A percentile compares a stretch with the other conserved stretches of the same genome.
Evolutionary conservation across 2,113 vertebrate species (phyloP).

Genomic region (Paratilapia polleni): DNA sequence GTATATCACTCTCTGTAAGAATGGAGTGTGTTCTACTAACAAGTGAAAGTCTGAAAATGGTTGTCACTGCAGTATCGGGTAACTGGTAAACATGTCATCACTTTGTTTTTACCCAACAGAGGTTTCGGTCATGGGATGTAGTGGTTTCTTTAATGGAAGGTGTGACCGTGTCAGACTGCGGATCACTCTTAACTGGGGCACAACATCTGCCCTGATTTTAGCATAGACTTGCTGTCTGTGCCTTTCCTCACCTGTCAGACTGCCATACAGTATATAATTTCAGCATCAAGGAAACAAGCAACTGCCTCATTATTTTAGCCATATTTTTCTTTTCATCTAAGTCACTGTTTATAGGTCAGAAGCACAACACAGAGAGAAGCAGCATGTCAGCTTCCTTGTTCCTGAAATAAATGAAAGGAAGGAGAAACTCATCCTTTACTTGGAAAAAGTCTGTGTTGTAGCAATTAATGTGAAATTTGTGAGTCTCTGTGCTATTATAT

Average conservation of each 20-base stretch:
- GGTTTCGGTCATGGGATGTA: neutral
- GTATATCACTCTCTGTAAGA: rapidly evolving
- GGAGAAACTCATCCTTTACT: neutral
- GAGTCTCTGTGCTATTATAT: no score
- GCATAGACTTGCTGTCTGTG: neutral
- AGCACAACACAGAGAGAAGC: neutral
- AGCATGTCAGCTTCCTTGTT: neutral
- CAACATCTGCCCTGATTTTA: no score
- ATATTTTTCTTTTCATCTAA: no score
- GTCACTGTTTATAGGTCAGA: no score
- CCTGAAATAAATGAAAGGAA: neutral
- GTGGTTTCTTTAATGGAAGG: no score
- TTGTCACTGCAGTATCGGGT: neutral
- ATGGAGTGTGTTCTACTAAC: neutral
- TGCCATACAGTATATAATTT: no score
- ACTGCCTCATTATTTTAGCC: neutral
- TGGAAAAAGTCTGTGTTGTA: neutral
- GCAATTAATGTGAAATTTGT: neutral
- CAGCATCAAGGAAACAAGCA: no score
- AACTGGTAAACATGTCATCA: neutral
- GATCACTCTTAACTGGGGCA: no score
- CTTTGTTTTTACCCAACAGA: neutral
- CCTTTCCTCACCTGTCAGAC: neutral
- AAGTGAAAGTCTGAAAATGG: neutral
- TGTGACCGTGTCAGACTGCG: no score